phyloP scores from a whole-genome alignment of 2,888 invertebrate genomes.

The Standfussiana lucernea region DNA sequence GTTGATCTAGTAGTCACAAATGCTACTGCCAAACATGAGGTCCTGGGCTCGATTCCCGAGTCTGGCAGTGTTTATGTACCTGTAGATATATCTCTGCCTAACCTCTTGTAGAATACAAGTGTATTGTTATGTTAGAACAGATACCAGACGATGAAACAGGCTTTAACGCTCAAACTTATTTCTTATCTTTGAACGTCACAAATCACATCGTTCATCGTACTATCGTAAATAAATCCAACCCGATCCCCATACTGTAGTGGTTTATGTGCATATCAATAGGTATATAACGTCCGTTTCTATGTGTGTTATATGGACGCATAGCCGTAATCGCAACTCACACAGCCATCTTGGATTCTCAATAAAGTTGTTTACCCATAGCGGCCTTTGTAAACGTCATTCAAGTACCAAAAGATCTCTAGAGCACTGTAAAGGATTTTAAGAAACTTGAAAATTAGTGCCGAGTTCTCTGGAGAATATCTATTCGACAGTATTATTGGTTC shows the following conservation, averaged over 20 bases:
- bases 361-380: not conserved
- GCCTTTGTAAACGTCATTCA: not conserved
- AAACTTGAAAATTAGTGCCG: not conserved
- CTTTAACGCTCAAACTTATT: constrained; percentile 26
- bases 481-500: not conserved
- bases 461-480: not conserved
- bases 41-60: not conserved
- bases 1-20: not conserved
- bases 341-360: not conserved
- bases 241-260: not conserved
- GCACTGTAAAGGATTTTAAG: not conserved
- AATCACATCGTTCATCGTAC: not conserved
- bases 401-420: not conserved
- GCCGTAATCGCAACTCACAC: not conserved
- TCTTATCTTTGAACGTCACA: constrained; percentile 26
- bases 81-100: not conserved
- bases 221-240: not conserved
- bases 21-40: not conserved
- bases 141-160: not conserved
- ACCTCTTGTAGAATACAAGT: not conserved
- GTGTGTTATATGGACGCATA: not conserved
- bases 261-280: constrained; percentile 14
- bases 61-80: not conserved
- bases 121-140: not conserved
- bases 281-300: not conserved